Base-by-base conservation (phyloP, 2,797 vertebrate genomes). In the Mormyrops attenuatus region DNA sequence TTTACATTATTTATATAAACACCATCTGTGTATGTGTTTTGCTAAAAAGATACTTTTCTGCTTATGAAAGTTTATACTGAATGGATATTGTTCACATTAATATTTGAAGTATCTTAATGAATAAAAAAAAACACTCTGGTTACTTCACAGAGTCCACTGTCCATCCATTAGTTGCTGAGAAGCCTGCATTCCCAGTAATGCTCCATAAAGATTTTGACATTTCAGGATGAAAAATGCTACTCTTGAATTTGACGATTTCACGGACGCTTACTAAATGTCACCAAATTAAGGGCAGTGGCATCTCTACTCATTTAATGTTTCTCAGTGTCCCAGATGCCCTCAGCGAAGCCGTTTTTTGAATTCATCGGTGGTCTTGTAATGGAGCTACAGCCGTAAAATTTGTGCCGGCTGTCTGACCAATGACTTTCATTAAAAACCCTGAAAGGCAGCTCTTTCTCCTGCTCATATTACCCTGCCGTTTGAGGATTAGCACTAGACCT, bases 401-500 rank as follows among this genome's bases (percentile, higher is more conserved):
- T 82, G 77, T 47, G 41, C 41, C 2, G 20, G 77, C 77, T 82
- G 38, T 47, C 77, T 82, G 77, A 82, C 77, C 77, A 47, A 82
- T 82, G 77, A 82, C 41, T 82, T 44, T 47, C 77, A 47, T 82
- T 82, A 82, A 22, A 82, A 22, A 82, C 3, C 38, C n/a, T 47
- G 77, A 82, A 82, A 82, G 17, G 73, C 20, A 80, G 38, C 73
- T 63, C 7, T 82, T 80, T 47, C 47, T 47, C 41, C 77, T 22
- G 77, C 20, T 22, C 41, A 82, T 0, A 82, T 82, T 47, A 47
- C 41, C 41, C 77, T 82, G 77, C 77, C 8, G 20, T 82, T 82
- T 82, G 47, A 82, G 77, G n/a, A 82, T 82, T 47, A 82, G 77
- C 77, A 82, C 41, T 82, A 22, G 77, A 82, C 17, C 41, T 82